Evolutionary conservation across 2,113 vertebrate species (phyloP), one percentile per base, ranked within the genome.

Genomic region (Brachypodius melanocephalos): DNA sequence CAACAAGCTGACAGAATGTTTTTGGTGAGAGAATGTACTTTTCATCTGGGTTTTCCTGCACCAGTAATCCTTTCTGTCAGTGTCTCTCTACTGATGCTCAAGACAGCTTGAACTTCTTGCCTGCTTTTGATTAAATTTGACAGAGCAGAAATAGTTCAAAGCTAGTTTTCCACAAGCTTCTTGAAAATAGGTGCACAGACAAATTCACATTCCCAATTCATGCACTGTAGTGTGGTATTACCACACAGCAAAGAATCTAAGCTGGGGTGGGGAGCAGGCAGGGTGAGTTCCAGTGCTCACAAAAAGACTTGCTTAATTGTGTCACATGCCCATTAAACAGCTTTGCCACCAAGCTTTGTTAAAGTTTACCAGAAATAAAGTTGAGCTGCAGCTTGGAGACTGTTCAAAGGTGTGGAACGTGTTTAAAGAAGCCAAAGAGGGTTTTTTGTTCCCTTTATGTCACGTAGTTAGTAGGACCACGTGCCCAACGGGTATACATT

Each of bases 281-380:
- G 62, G 43, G 18, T 72, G 36, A 91, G 67, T 57, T 75, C 49
- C 54, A 82, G 46, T 36, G 71, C 61, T 82, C 73, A 40, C 62
- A 73, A 58, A 85, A 66, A 55, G 29, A 24, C 40, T 86, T 78
- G 42, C 62, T 71, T 86, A 88, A 62, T 74, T 78, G 55, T 85
- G 85, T 95, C 87, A 93, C 85, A 46, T 89, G 89, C 34, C 74
- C 22, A 29, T 58, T 46, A 74, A 92, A 38, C 40, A 89, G 76
- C 68, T 88, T 34, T 67, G 66, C 62, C 31, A 61, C 69, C 32
- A 88, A 55, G 12, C 49, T 85, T 65, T 95, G 89, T 94, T 95
- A 96, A 89, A 96, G 62, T 96, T 96, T 95, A 95, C 91, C 49
- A 66, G 42, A 88, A 94, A 67, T 38, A 7, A 75, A 71, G 19